A percentile compares a stretch with the other conserved stretches of the same genome.
Conservation (phyloP, 2,113 vertebrate genomes). For the Scortum barcoo region DNA sequence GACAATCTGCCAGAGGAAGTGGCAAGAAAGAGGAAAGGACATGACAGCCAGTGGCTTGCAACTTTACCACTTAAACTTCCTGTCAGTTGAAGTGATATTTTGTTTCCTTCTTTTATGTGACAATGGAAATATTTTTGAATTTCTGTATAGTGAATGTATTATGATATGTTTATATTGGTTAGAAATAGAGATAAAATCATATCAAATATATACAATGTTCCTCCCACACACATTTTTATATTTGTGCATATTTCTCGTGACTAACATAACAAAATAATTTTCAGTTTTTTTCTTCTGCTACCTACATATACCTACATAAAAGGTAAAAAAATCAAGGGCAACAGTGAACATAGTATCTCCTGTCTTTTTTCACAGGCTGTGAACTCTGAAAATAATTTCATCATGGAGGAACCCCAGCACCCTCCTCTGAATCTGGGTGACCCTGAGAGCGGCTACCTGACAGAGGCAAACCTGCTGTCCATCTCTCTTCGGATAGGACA, state of each 20-base stretch:
- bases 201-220: background rate
- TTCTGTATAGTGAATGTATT: background rate
- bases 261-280: background rate
- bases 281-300: background rate
- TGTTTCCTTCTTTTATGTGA: background rate
- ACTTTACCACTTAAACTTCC: constrained; percentile 94
- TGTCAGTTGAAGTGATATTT: constrained; percentile 76
- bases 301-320: background rate
- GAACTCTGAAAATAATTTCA: constrained; percentile 72
- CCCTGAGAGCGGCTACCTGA: constrained; percentile 94
- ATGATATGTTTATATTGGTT: background rate
- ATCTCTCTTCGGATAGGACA: constrained; percentile 90
- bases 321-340: background rate
- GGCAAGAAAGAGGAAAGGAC: constrained; percentile 87
- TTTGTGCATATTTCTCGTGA: no score
- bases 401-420: constrained; percentile 64
- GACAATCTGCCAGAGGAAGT: constrained; percentile 88
- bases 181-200: background rate
- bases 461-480: constrained; percentile 91
- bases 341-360: background rate
- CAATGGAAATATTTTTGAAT: background rate
- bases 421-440: constrained; percentile 93
- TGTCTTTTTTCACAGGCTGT: constrained; percentile 59
- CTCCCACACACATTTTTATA: no score
- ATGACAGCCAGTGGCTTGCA: constrained; percentile 90